phyloP scores from a whole-genome alignment of 2,113 vertebrate genomes.

The Morphnarchus princeps region DNA sequence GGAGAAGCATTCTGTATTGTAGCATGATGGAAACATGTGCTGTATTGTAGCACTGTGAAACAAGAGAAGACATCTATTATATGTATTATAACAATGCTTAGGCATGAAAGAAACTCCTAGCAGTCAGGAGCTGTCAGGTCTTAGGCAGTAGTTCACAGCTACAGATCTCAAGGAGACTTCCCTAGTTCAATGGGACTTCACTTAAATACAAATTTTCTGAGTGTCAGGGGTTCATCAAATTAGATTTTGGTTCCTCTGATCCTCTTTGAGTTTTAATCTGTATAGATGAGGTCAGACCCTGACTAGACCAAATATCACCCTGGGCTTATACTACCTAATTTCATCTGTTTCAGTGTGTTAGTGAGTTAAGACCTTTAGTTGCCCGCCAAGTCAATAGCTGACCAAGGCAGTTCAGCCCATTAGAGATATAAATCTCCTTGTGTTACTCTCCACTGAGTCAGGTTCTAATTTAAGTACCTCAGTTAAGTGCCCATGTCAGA shows the following conservation, averaged over 20 bases:
- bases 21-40: not conserved
- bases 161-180: not conserved
- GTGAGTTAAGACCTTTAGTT: not conserved
- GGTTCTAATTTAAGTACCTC: not conserved
- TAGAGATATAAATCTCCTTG: not conserved
- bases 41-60: not conserved
- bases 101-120: not conserved
- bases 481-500: not conserved
- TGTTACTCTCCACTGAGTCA: not conserved
- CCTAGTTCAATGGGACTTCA: not conserved
- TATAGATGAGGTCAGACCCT: not conserved
- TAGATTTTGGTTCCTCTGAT: not conserved
- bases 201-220: not conserved
- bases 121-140: not conserved
- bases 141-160: not conserved
- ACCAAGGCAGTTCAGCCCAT: not conserved
- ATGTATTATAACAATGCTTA: not conserved
- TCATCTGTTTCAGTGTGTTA: not conserved
- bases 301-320: not conserved
- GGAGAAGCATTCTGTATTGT: not conserved
- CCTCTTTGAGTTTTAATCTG: not conserved
- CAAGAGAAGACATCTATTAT: not conserved
- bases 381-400: not conserved
- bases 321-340: not conserved
- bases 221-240: not conserved